phyloP scores from a whole-genome alignment of 2,888 invertebrate species.

The Nymphalis urticae region DNA sequence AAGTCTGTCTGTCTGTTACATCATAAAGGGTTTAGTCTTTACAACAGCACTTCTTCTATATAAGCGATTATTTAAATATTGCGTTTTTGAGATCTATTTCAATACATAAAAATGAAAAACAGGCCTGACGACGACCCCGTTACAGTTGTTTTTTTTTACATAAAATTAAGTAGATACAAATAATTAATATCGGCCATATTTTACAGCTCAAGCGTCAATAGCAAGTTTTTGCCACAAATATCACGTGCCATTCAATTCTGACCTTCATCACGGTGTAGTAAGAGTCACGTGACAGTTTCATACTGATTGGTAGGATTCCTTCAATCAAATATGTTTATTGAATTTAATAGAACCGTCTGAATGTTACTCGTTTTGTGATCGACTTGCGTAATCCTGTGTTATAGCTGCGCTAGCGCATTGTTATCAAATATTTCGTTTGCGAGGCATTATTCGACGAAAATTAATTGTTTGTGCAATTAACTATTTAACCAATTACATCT shows the following conservation, averaged over 20 bases:
- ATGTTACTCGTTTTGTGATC: neutral
- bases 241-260: slow-evolving; percentile 13
- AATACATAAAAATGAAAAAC: too few species aligned
- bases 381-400: neutral
- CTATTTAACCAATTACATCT: too few species aligned
- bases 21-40: too few species aligned
- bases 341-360: slow-evolving; percentile 18
- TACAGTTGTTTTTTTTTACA: neutral
- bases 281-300: slow-evolving; percentile 15
- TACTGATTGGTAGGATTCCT: slow-evolving; percentile 24
- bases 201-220: slow-evolving; percentile 1
- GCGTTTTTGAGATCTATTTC: too few species aligned
- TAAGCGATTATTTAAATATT: too few species aligned
- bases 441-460: neutral
- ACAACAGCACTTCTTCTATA: too few species aligned
- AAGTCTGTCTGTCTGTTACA: too few species aligned
- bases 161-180: neutral
- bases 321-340: slow-evolving; percentile 29
- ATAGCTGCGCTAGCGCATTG: slow-evolving; percentile 1
- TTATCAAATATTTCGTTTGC: neutral
- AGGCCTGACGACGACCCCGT: too few species aligned
- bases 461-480: too few species aligned
- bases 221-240: slow-evolving; percentile 4
- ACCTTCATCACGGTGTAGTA: slow-evolving; percentile 15
- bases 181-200: slow-evolving; percentile 6